Conservation (phyloP, 2,113 vertebrate genomes). For the Notarius lentiginosus region DNA sequence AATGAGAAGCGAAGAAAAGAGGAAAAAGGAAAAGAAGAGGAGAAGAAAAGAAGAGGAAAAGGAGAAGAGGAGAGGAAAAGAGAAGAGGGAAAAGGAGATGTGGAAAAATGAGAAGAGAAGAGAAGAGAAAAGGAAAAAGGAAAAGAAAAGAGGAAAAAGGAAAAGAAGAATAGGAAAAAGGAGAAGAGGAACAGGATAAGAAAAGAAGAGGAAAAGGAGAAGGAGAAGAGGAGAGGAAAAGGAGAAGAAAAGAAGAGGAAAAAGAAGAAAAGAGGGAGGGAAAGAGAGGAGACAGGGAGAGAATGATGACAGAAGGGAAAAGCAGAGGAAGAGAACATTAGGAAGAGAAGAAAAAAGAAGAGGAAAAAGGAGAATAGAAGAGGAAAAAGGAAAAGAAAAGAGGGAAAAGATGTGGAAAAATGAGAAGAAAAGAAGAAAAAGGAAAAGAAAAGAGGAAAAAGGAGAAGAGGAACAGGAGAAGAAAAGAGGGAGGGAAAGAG, state of each 20-base stretch:
- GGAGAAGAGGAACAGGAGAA: neutral
- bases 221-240: neutral
- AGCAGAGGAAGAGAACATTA: neutral
- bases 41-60: neutral
- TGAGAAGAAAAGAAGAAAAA: neutral
- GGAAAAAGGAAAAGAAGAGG: neutral
- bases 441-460: neutral
- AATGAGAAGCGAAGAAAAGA: neutral
- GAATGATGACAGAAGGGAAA: neutral
- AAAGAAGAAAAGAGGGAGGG: neutral
- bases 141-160: neutral
- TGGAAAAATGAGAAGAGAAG: neutral
- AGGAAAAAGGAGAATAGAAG: neutral
- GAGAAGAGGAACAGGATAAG: neutral
- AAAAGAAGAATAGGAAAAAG: neutral
- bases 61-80: no score
- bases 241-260: no score
- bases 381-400: neutral
- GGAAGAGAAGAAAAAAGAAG: no score
- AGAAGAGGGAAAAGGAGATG: neutral
- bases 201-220: neutral
- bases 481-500: neutral
- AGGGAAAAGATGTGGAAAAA: no score
- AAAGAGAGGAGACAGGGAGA: neutral
- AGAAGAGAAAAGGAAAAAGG: neutral